Evolutionary conservation across 1,140 invertebrate genomes (phyloP).

Genomic region (Anagrus nilaparvatae): DNA sequence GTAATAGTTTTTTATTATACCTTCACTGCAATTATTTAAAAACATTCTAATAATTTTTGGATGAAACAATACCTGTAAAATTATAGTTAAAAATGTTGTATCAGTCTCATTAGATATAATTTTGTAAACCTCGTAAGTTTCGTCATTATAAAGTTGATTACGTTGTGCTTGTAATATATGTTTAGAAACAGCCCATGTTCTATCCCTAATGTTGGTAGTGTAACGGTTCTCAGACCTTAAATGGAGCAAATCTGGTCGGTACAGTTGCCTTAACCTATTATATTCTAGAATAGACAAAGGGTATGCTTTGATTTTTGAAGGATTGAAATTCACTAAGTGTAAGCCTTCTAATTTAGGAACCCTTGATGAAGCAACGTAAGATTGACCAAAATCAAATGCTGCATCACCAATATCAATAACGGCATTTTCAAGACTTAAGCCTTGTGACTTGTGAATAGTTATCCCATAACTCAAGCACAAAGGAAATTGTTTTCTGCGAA

Average conservation of each 20-base stretch:
- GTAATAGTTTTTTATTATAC: no score
- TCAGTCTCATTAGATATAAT: no score
- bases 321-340: conserved; percentile 28
- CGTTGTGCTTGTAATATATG: background rate
- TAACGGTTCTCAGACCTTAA: conserved; percentile 9
- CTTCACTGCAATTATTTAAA: no score
- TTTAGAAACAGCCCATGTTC: background rate
- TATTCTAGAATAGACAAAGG: conserved; percentile 22
- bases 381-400: conserved; percentile 28
- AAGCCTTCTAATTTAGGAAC: conserved; percentile 25
- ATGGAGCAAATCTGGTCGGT: conserved; percentile 14
- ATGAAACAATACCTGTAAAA: no score
- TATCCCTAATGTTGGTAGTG: background rate
- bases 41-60: no score
- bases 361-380: conserved; percentile 33
- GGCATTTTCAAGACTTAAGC: conserved; percentile 28
- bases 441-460: conserved; percentile 36
- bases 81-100: no score
- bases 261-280: conserved; percentile 21
- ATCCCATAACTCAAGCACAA: conserved; percentile 30
- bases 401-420: conserved; percentile 25
- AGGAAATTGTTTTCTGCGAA: conserved; percentile 33
- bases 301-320: conserved; percentile 18
- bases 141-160: no score
- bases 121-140: no score